phyloP scores from a whole-genome alignment of 2,797 vertebrate species.

The Hafferia zeledoni region DNA sequence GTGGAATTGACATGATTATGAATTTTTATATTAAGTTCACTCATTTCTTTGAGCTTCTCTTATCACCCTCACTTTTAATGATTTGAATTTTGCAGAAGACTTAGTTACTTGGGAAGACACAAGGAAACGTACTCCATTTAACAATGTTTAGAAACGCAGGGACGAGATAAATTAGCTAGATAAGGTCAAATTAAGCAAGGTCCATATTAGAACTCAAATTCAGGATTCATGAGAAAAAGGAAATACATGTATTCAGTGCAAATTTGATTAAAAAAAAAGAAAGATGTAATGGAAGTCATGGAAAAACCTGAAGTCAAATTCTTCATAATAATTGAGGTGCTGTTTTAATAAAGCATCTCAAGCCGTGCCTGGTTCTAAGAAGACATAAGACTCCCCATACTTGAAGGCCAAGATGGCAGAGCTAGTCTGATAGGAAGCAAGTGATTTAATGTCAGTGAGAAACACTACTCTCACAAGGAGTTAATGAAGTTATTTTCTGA shows the following conservation, averaged over 20 bases:
- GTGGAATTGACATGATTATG: conserved; percentile 74
- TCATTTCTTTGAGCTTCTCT: conserved; percentile 71
- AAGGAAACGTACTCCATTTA: conserved; percentile 55
- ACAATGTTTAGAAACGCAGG: conserved; percentile 50
- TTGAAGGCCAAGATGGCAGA: not conserved
- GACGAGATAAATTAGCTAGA: conserved; percentile 6
- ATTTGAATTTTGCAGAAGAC: conserved; percentile 53
- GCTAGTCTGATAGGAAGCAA: not conserved
- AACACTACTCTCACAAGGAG: not conserved
- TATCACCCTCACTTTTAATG: conserved; percentile 60
- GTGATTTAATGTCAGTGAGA: not conserved
- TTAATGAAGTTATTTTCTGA: not conserved
- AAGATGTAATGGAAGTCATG: not conserved
- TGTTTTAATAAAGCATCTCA: not conserved
- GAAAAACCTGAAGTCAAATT: not conserved
- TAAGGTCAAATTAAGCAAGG: conserved; percentile 58
- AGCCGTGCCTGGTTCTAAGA: not conserved
- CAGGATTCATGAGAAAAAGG: not conserved
- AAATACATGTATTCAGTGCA: not conserved
- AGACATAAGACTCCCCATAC: not conserved
- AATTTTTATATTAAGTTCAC: conserved; percentile 77
- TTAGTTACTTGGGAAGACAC: conserved; percentile 45
- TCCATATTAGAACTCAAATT: conserved; percentile 7
- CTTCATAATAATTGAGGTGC: not conserved
- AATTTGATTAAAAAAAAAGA: not conserved